Evolutionary conservation across 2,888 invertebrate species (phyloP).

Genomic region (Anoplius nigerrimus): DNA sequence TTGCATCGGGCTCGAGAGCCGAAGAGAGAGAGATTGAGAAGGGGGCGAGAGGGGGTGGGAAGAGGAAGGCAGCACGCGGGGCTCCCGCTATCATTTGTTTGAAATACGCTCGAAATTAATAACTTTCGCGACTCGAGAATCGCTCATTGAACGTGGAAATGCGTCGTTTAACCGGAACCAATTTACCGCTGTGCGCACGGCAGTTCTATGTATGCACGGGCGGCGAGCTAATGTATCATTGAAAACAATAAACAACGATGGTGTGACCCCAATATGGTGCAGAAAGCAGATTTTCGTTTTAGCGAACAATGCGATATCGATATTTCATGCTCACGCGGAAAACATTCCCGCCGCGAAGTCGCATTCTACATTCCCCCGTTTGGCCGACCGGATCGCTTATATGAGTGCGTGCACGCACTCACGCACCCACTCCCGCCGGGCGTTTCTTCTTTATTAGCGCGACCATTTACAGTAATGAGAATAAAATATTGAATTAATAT

Average conservation of each 20-base stretch:
- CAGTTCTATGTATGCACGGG: background rate
- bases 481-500: too few relatives aligned
- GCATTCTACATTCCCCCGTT: too few relatives aligned
- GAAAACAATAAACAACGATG: slow-evolving; percentile 42
- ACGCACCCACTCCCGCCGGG: background rate
- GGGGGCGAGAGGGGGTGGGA: too few relatives aligned
- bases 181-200: slow-evolving; percentile 29
- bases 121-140: slow-evolving; percentile 15
- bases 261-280: slow-evolving; percentile 17
- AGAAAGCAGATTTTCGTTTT: slow-evolving; percentile 34
- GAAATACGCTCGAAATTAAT: slow-evolving; percentile 32
- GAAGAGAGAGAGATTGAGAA: too few relatives aligned
- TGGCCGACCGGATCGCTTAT: background rate
- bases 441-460: too few relatives aligned
- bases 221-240: slow-evolving; percentile 37
- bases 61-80: too few relatives aligned
- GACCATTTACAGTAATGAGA: too few relatives aligned
- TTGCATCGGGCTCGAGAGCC: too few relatives aligned
- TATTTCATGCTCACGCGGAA: too few relatives aligned
- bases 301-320: slow-evolving; percentile 14
- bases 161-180: slow-evolving; percentile 37
- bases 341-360: too few relatives aligned
- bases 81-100: slow-evolving; percentile 18
- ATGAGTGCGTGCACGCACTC: background rate
- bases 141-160: slow-evolving; percentile 26